Evolutionary conservation across 1,140 invertebrate species (phyloP).

Genomic region (Thaumetopoea pityocampa): DNA sequence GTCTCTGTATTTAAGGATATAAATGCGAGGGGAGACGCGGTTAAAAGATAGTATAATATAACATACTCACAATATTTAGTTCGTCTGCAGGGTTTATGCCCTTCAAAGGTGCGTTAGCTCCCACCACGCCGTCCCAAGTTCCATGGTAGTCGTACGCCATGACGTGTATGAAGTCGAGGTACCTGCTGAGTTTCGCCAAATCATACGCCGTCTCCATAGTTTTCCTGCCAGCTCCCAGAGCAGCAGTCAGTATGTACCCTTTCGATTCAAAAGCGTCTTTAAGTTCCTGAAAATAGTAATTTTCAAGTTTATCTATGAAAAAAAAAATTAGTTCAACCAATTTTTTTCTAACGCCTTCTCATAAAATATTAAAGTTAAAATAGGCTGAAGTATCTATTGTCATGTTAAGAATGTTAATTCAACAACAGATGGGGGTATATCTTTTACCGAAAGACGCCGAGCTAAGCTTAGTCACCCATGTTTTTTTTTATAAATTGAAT

Average conservation of each 20-base stretch:
- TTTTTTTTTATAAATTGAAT: no score
- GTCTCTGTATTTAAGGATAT: neutral
- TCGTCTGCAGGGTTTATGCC: slow-evolving; percentile 65
- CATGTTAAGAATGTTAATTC: no score
- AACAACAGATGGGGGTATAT: no score
- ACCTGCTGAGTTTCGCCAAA: slow-evolving; percentile 81
- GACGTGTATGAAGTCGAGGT: slow-evolving; percentile 89
- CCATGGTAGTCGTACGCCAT: slow-evolving; percentile 96
- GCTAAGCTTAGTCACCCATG: no score
- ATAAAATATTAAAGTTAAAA: no score
- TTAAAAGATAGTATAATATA: no score
- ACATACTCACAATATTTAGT: slow-evolving; percentile 81
- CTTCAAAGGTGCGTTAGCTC: slow-evolving; percentile 83
- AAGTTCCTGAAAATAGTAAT: slow-evolving; percentile 60
- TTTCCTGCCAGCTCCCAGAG: slow-evolving; percentile 83
- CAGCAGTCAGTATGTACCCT: slow-evolving; percentile 82
- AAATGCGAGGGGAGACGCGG: no score
- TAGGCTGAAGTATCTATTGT: no score
- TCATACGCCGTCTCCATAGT: slow-evolving; percentile 87
- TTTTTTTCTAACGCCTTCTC: no score
- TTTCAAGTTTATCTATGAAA: neutral
- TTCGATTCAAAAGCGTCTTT: slow-evolving; percentile 53
- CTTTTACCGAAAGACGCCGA: no score
- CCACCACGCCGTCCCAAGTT: slow-evolving; percentile 85
- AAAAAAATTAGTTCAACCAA: no score